Base-by-base conservation (phyloP, 2,113 vertebrate genomes). In the Hassar affinis region DNA sequence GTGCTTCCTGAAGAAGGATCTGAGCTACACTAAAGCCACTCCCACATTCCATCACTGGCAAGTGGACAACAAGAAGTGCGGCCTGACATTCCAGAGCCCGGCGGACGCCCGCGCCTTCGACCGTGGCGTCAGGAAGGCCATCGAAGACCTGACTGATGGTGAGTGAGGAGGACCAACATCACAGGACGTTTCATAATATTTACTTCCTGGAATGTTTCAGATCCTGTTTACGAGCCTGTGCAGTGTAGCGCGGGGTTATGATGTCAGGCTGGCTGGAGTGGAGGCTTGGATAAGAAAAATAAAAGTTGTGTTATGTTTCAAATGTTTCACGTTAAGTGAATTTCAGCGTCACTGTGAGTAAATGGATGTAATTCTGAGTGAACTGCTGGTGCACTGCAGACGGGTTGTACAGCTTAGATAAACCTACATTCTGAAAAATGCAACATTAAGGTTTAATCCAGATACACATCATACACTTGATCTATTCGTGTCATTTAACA, bases 121-220 rank as follows among this genome's bases (percentile, higher is more conserved):
- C 93, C 95, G 97, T 74, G 97, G 97, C 6, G 97, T 99, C 86
- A 95, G 98, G 90, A 98, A 96, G 90, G 98, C 98, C 33, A 94
- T 99, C n/a, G 97, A 98, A 91, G 97, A 99, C 91, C 94, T 99
- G 85, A 97, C 96, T 4, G 98, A 99, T 95, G 98, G 98, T 98
- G 45, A 78, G 86, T 54, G 56, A 85, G 20, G 18, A 59, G 38
- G 30, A 79, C 49, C 4, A 30, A 49, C 51, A 30, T 74, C 0
- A 49, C 12, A 7, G 5, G 15, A 27, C 17, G 1, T 51, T 75
- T 30, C 33, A 51, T 7, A n/a, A n/a, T 18, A 17, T 27, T n/a
- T 27, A 71, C 20, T 1, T 6, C 4, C 14, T 45, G 4, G 20
- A 45, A 71, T 45, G 38, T 71, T 25, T 47, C 6, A 25, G 4